Conservation (phyloP, 2,797 vertebrate genomes). For the Notoglanidium macrostoma region DNA sequence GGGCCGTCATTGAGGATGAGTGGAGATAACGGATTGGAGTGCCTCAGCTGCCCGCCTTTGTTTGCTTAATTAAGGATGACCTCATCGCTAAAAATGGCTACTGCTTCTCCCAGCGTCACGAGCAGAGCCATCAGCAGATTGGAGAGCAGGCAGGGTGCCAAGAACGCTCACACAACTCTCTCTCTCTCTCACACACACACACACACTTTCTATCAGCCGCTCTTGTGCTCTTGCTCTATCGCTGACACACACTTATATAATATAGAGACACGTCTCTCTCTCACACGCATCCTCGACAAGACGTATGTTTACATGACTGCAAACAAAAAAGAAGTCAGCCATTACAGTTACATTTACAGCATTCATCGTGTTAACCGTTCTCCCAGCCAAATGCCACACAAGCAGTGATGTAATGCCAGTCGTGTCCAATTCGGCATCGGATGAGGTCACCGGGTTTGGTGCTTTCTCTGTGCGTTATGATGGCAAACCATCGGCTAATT, state of each 20-base stretch:
- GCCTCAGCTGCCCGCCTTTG: slow-evolving; percentile 82
- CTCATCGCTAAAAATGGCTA: slow-evolving; percentile 85
- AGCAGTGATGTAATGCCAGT: slow-evolving; percentile 38
- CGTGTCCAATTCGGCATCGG: slow-evolving; percentile 14
- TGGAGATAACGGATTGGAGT: slow-evolving; percentile 81
- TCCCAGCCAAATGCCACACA: slow-evolving; percentile 39
- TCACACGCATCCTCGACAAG: not conserved
- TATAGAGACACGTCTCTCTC: slow-evolving; percentile 6
- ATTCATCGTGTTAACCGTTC: not conserved
- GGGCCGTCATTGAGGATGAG: slow-evolving; percentile 77
- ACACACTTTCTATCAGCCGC: slow-evolving; percentile 24
- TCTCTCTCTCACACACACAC: not conserved
- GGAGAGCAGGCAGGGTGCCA: slow-evolving; percentile 79
- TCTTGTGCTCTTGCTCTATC: not conserved
- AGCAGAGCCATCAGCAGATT: slow-evolving; percentile 83
- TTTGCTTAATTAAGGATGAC: slow-evolving; percentile 86
- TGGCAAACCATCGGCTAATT: slow-evolving; percentile 44
- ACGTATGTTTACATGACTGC: not conserved
- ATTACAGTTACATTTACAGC: not conserved
- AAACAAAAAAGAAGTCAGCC: not conserved
- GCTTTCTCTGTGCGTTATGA: slow-evolving; percentile 15
- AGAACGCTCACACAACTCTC: slow-evolving; percentile 55
- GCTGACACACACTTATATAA: slow-evolving; percentile 4
- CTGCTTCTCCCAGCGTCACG: slow-evolving; percentile 79
- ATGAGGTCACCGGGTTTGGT: slow-evolving; percentile 37